Conservation (phyloP, 1,140 invertebrate species). For the Brachionus angularis region DNA sequence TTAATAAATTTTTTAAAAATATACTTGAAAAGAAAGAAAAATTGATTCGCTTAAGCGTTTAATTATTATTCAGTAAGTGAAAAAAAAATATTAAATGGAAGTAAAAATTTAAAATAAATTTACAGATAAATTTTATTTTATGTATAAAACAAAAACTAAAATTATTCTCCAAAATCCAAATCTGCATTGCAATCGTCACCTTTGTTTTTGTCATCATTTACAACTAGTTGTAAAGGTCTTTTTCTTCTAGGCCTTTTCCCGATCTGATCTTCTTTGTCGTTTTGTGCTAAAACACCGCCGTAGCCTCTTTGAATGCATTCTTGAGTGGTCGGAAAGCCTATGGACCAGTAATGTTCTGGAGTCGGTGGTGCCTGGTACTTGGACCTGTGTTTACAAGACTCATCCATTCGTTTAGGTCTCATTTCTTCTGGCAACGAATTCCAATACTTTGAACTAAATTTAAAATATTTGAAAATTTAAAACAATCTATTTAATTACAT, state of each 20-base stretch:
- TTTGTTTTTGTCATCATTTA: slow-evolving; percentile 8
- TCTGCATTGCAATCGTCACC: slow-evolving; percentile 8
- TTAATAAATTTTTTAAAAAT: too few relatives aligned
- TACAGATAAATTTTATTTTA: too few relatives aligned
- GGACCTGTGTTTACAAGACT: slow-evolving; percentile 53
- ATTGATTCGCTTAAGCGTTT: too few relatives aligned
- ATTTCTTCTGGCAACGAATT: slow-evolving; percentile 8
- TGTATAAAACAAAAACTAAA: not conserved
- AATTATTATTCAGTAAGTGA: too few relatives aligned
- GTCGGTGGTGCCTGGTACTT: slow-evolving; percentile 50
- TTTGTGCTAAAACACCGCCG: slow-evolving; percentile 25
- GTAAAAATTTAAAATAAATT: too few relatives aligned
- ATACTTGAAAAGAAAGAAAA: too few relatives aligned
- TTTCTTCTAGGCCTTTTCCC: slow-evolving; percentile 21
- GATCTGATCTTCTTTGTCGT: slow-evolving; percentile 31
- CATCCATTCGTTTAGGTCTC: slow-evolving; percentile 47
- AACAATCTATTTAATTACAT: slow-evolving; percentile 48
- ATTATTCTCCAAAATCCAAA: slow-evolving; percentile 12
- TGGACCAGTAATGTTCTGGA: slow-evolving; percentile 57
- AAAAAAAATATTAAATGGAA: too few relatives aligned
- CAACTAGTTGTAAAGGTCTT: slow-evolving; percentile 18
- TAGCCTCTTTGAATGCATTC: slow-evolving; percentile 51
- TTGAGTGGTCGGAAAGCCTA: slow-evolving; percentile 55
- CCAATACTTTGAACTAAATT: slow-evolving; percentile 36
- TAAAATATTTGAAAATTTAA: not conserved